Evolutionary conservation across 2,888 invertebrate species (phyloP), one percentile per base, ranked within the genome.

Genomic region (Tetranychus truncatus): DNA sequence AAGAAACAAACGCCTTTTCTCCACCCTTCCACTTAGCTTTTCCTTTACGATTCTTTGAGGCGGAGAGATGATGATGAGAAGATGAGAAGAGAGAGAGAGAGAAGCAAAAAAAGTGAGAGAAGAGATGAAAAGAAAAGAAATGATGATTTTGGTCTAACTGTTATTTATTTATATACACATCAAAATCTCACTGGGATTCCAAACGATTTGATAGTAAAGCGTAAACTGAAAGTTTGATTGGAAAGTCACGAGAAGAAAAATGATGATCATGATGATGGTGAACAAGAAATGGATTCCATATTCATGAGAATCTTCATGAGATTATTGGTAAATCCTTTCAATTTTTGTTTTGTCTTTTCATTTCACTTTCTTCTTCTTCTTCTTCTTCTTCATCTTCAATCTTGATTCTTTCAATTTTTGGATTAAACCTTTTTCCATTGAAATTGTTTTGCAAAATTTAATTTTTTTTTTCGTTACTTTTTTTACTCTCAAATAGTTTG

Each of bases 31-130:
- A 24, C 69, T 69, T 20, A 24, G 11, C 24, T 67, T 67, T 67
- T n/a, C 24, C 9, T n/a, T 67, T 69, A 6, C 21, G 69, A 69
- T 69, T 69, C 34, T 69, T 24, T 69, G 69, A 69, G 69, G 69
- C 20, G 69, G 34, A 69, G 20, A 69, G 69, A 24, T 69, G 55
- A 7, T 55, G 55, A 55, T 55, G 55, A 55, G 9, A 15, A 55
- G n/a, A 69, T 8, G 18, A 21, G 20, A 69, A 24, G 6, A 20
- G 69, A 3, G 21, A 20, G 69, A 69, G 20, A 21, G 6, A 20
- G 20, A 69, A 1, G 20, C 5, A 69, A n/a, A 20, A 24, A 69
- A 20, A 69, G 66, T 21, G 20, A 69, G 21, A 69, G 7, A 20
- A 11, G 20, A 21, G 20, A 24, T 24, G 67, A 67, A 2, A 67